phyloP scores from a whole-genome alignment of 2,888 invertebrate genomes.

The Synanthedon formicaeformis region DNA sequence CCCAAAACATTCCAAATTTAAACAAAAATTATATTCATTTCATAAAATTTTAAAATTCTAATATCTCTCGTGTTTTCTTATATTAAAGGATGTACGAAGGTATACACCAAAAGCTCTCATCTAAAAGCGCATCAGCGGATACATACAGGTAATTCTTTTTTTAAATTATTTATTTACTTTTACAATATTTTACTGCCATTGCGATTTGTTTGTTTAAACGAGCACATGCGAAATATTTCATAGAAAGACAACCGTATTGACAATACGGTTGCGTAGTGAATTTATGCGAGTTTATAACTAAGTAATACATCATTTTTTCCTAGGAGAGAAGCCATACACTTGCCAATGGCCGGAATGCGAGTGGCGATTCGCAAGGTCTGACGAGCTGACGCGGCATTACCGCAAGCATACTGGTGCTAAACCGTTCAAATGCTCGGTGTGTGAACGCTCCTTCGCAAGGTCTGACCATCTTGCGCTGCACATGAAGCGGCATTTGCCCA shows the following conservation, averaged over 20 bases:
- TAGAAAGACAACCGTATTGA: too few species aligned
- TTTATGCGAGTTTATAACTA: not conserved
- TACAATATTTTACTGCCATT: conserved; percentile 6
- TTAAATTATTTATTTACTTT: conserved; percentile 1
- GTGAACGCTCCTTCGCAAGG: conserved; percentile 94
- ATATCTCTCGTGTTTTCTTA: not conserved
- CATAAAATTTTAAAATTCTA: too few species aligned
- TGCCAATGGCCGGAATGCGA: conserved; percentile 99
- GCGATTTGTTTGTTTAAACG: conserved; percentile 10
- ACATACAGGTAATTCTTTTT: conserved; percentile 85
- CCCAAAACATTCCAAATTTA: too few species aligned
- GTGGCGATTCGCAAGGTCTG: conserved; percentile 96
- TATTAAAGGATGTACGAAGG: conserved; percentile 91
- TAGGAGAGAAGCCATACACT: conserved; percentile 98
- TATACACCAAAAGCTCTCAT: conserved; percentile 98
- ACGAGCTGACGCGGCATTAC: conserved; percentile 96
- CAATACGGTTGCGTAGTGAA: too few species aligned
- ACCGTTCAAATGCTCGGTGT: conserved; percentile 95
- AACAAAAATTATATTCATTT: too few species aligned
- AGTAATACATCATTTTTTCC: not conserved
- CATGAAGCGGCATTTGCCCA: conserved; percentile 96
- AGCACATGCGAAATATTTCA: too few species aligned
- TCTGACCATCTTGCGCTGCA: conserved; percentile 96
- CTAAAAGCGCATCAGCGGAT: conserved; percentile 97
- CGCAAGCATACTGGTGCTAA: conserved; percentile 97